Base-by-base conservation (phyloP, 2,113 vertebrate genomes). In the Reinhardtius hippoglossoides region DNA sequence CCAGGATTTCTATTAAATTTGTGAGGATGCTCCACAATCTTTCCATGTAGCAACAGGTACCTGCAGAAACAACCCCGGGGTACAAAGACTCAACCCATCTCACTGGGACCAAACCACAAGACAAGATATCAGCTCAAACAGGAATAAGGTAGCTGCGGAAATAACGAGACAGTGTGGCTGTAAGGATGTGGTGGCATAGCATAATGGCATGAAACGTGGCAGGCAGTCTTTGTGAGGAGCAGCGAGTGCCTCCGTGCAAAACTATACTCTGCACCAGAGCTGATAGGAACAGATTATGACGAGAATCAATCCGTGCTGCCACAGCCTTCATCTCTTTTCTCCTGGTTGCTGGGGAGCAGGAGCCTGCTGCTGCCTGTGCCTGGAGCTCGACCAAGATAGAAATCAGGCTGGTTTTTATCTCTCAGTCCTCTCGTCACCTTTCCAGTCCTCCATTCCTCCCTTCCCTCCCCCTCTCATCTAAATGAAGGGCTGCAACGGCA, bases 251-350 rank as follows among this genome's bases (percentile, higher is more conserved):
- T 72, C 78, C 71, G 73, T 78, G 80, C 67, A 71, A 73, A 87
- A 63, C 71, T 63, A 68, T 35, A 52, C 2, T 0, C 26, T 78
- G 80, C 20, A 23, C 21, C 76, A 78, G 76, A 82, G 74, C 80
- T 76, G 90, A 85, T 76, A 75, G 72, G 66, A 78, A 78, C 46
- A 71, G 87, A 83, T 81, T 89, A 80, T 69, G 80, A 80, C 21
- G 71, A 70, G 82, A 85, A 88, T 91, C 85, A 84, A 83, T 90
- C 87, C 46, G 59, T 24, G 71, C 78, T 85, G 85, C 69, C 85
- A 89, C 80, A 85, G 75, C 62, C 83, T 63, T 79, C 76, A 77
- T 86, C 78, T 68, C 80, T 73, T 71, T 69, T 70, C 76, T 74
- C 74, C 67, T 58, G 77, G 83, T 67, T 83, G 77, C 65, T 54